Base-by-base conservation (phyloP, 2,113 vertebrate species). In the Urocolius indicus region DNA sequence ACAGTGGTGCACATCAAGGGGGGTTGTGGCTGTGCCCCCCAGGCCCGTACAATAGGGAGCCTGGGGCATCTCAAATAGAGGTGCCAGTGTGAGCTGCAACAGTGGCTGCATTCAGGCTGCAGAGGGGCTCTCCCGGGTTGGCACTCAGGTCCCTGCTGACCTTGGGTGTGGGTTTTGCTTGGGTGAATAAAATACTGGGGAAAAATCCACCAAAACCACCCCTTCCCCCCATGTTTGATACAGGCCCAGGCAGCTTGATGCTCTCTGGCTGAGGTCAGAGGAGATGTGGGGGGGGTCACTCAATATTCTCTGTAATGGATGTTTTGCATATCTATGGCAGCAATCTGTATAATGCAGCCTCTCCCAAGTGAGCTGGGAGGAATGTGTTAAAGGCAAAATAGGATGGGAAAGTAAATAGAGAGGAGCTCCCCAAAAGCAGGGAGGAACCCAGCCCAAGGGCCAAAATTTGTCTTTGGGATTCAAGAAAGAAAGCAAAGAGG, bases 291-390 rank as follows among this genome's bases (percentile, higher is more conserved):
- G 66, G 52, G 27, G 62, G 66, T 26, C 75, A 79, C 30, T 22
- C 32, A 12, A 0, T 16, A 30, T n/a, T 67, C 3, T 0, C 26
- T 4, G 3, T 5, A 43, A 16, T 1, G 18, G 32, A 27, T 1
- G 17, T 26, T 81, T 36, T 74, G 73, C 8, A 26, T 41, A 14
- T 86, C 73, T 80, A 27, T 21, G 73, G 69, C 65, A 66, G 61
- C 23, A 23, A 17, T 16, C 30, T 80, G 76, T 75, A 79, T 82
- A 81, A 90, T 59, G 30, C 6, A 26, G 32, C 0, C 0, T 36
- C 34, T 82, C 59, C 69, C 20, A 51, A 51, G 82, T 0, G 3
- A 87, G 61, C 18, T 2, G 75, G 45, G 63, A 67, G 26, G 29
- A n/a, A 61, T 0, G 17, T 51, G 52, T 29, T 83, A 21, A 62